These are phyloP conservation scores for Epirrhoe alternata DNA, from an alignment of 2,888 invertebrate species.

Conservation along the genomic window DNA sequence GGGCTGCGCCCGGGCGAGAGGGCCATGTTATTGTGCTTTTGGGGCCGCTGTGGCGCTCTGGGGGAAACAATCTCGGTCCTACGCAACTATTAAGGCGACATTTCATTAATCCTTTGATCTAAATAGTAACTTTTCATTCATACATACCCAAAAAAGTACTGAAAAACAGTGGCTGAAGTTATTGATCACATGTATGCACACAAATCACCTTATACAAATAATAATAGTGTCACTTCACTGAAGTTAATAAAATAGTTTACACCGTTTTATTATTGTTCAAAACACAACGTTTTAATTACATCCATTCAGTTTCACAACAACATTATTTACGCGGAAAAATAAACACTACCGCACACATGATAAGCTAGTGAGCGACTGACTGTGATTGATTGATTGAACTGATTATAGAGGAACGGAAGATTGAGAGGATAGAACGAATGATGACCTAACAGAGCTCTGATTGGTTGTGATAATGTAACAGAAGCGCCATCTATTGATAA, in stretches of 20 bases:
- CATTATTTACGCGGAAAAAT: slow-evolving; percentile 43
- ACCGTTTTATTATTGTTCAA: slow-evolving; percentile 10
- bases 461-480: background rate
- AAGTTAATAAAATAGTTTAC: slow-evolving; percentile 34
- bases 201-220: slow-evolving; percentile 52
- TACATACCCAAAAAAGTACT: slow-evolving; percentile 70
- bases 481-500: slow-evolving; percentile 25
- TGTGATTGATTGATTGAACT: slow-evolving; percentile 52
- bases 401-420: background rate
- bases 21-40: slow-evolving; percentile 38
- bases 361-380: slow-evolving; percentile 56
- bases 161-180: slow-evolving; percentile 58
- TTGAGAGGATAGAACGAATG: background rate
- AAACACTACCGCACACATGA: slow-evolving; percentile 47
- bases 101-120: slow-evolving; percentile 32
- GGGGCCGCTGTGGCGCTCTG: slow-evolving; percentile 60
- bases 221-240: slow-evolving; percentile 30
- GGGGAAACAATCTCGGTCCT: slow-evolving; percentile 54
- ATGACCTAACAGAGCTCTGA: background rate
- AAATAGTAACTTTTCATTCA: slow-evolving; percentile 63
- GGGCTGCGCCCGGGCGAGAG: slow-evolving; percentile 38
- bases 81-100: slow-evolving; percentile 41
- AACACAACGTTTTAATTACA: slow-evolving; percentile 23
- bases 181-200: slow-evolving; percentile 79
- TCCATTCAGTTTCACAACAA: slow-evolving; percentile 30